Evolutionary conservation across 1,140 invertebrate species (phyloP).

Genomic region (Akabosia matsudoensis): DNA sequence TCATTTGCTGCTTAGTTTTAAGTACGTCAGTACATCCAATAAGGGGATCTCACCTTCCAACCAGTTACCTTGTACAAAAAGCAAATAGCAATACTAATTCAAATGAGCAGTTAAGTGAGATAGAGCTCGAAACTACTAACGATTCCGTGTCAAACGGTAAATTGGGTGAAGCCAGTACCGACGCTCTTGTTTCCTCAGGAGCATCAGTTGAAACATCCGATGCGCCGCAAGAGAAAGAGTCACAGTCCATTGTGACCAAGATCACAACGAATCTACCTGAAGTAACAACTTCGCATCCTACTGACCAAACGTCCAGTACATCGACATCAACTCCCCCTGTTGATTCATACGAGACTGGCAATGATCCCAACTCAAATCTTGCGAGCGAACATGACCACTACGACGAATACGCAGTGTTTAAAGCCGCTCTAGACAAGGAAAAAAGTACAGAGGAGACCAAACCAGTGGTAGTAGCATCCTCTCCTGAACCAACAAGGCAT

Average conservation of each 20-base stretch:
- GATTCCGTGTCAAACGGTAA: too few relatives aligned
- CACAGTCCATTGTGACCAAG: too few relatives aligned
- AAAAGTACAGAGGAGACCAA: background rate
- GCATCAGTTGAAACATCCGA: too few relatives aligned
- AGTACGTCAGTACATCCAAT: background rate
- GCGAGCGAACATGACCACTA: conserved; percentile 8
- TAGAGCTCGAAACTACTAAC: too few relatives aligned
- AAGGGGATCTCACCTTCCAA: conserved; percentile 14
- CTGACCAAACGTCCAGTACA: background rate
- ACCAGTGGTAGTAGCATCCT: background rate
- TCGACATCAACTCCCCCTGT: background rate
- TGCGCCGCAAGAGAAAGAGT: too few relatives aligned
- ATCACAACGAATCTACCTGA: too few relatives aligned
- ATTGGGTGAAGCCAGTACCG: too few relatives aligned
- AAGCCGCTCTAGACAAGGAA: conserved; percentile 7
- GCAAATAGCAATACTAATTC: conserved; percentile 5
- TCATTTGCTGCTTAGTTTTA: background rate
- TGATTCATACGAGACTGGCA: background rate
- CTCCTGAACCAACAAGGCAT: background rate
- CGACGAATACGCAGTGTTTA: conserved; percentile 2
- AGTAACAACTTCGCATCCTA: too few relatives aligned
- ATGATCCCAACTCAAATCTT: background rate
- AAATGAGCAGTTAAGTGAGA: background rate
- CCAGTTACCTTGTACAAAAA: conserved; percentile 21
- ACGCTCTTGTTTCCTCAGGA: too few relatives aligned